Conservation (phyloP, 2,888 invertebrate species). For the Hemicrepidius hirtus region DNA sequence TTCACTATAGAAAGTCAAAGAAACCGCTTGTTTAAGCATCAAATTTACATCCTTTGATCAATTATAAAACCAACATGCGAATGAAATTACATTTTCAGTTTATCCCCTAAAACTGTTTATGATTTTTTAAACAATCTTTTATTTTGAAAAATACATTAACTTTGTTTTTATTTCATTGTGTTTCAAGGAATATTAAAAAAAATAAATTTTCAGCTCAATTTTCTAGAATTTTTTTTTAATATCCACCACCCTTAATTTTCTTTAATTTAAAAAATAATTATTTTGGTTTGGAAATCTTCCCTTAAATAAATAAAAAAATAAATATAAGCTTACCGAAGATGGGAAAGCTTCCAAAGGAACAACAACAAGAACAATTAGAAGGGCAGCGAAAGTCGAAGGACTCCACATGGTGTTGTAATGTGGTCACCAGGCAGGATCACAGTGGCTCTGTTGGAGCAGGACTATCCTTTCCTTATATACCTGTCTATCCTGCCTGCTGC, state of each 20-base stretch:
- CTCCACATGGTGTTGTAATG: slow-evolving; percentile 32
- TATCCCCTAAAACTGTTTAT: too few relatives aligned
- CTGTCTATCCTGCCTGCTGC: slow-evolving; percentile 46
- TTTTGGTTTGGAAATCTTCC: too few relatives aligned
- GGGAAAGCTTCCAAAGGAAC: slow-evolving; percentile 20
- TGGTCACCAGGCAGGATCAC: slow-evolving; percentile 32
- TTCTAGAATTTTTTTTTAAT: too few relatives aligned
- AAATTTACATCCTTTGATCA: background rate
- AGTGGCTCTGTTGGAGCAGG: slow-evolving; percentile 36
- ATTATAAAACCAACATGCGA: background rate
- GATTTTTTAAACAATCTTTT: too few relatives aligned
- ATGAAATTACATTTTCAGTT: background rate
- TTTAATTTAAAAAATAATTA: too few relatives aligned
- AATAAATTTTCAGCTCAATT: too few relatives aligned
- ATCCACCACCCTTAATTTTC: too few relatives aligned
- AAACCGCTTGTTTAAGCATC: background rate
- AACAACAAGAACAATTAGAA: slow-evolving; percentile 19
- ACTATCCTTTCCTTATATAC: slow-evolving; percentile 46
- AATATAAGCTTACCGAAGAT: slow-evolving; percentile 9
- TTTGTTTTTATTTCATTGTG: too few relatives aligned
- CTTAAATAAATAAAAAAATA: background rate
- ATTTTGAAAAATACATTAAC: too few relatives aligned
- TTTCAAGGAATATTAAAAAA: too few relatives aligned
- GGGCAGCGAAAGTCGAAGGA: slow-evolving; percentile 18
- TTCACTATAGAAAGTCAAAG: background rate